A percentile compares a stretch with the other conserved stretches of the same genome.
Evolutionary conservation across 2,797 vertebrate species (phyloP).

Genomic region (Gallirallus australis): DNA sequence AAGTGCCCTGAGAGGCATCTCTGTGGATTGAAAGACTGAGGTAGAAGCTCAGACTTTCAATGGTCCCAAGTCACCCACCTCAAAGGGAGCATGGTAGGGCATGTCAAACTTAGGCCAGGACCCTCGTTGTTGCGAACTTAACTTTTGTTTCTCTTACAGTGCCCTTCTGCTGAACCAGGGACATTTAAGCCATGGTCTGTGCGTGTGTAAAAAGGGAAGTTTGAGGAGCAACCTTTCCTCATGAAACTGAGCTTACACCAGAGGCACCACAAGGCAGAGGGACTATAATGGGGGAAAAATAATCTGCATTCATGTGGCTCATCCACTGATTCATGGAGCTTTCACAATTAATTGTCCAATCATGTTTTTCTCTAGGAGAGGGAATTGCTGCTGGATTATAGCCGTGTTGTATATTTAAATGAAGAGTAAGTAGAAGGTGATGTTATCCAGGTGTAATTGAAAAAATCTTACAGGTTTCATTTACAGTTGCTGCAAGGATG

Average conservation of each 20-base stretch:
- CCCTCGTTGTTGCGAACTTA: background rate
- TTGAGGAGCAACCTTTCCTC: background rate
- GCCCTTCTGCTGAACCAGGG: constrained; percentile 81
- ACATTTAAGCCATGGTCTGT: constrained; percentile 90
- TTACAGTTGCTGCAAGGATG: constrained; percentile 4
- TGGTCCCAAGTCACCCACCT: background rate
- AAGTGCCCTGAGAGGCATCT: background rate
- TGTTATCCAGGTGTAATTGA: constrained; percentile 23
- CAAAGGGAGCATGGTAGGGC: background rate
- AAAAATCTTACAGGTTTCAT: background rate
- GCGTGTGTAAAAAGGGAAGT: constrained; percentile 78
- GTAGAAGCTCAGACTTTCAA: background rate
- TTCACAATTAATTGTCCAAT: constrained; percentile 48
- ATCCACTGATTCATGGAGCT: constrained; percentile 24
- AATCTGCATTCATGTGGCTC: background rate
- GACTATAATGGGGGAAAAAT: background rate
- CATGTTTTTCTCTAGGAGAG: constrained; percentile 8
- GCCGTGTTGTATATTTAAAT: constrained; percentile 42
- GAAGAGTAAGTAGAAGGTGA: background rate
- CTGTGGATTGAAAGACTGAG: background rate
- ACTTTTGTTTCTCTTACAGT: constrained; percentile 76
- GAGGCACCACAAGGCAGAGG: background rate
- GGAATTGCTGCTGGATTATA: constrained; percentile 9
- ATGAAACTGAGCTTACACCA: background rate
- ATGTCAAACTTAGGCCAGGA: background rate